Evolutionary conservation across 2,113 vertebrate genomes (phyloP).

Genomic region (Trachemys scripta): DNA sequence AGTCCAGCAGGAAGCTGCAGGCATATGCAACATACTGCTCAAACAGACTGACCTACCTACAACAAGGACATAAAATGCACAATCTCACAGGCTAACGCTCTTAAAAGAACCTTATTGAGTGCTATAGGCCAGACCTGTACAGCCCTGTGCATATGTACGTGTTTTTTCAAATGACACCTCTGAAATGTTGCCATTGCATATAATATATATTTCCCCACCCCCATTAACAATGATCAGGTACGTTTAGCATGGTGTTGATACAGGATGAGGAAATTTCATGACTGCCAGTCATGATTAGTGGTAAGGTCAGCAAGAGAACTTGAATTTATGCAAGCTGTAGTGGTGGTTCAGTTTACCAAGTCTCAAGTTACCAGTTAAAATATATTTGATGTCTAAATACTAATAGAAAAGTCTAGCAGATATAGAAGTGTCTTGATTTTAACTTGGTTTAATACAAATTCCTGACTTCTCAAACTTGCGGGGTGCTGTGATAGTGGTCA

Average conservation of each 20-base stretch:
- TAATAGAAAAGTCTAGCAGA: not conserved
- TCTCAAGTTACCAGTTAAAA: fast-evolving
- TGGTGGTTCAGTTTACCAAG: not conserved
- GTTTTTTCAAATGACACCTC: not conserved
- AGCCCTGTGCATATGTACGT: not conserved
- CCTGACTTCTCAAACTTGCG: not conserved
- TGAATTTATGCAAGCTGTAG: not conserved
- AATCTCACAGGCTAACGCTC: not conserved
- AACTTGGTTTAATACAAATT: fast-evolving
- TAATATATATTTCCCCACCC: not conserved
- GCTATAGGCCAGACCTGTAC: not conserved
- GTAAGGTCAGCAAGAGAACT: not conserved
- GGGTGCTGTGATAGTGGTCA: fast-evolving
- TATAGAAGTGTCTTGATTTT: not conserved
- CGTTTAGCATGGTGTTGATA: not conserved
- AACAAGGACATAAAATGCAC: not conserved
- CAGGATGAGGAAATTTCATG: not conserved
- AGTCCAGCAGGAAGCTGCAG: not conserved
- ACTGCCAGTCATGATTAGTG: not conserved
- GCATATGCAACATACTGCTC: not conserved
- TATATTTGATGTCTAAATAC: not conserved
- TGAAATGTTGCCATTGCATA: not conserved
- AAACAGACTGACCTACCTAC: not conserved
- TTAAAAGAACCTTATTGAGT: not conserved
- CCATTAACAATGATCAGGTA: not conserved